phyloP scores from a whole-genome alignment of 2,888 invertebrate genomes.

The Drosophila imparisetae region DNA sequence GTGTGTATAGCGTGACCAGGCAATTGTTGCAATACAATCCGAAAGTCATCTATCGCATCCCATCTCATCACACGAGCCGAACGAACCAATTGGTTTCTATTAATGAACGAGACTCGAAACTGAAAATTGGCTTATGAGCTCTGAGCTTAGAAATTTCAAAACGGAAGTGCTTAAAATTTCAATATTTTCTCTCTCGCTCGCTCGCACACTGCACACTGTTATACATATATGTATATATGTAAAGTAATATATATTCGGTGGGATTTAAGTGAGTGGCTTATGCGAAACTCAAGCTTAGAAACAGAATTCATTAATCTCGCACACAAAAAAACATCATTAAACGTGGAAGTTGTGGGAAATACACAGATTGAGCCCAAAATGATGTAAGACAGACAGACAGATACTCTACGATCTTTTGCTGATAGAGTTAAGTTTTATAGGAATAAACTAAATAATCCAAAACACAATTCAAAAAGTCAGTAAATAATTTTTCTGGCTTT shows the following conservation, averaged over 20 bases:
- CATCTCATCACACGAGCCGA: constrained; percentile 27
- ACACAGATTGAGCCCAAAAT: constrained; percentile 19
- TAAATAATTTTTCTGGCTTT: background rate
- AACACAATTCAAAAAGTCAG: background rate
- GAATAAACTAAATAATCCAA: too few species aligned
- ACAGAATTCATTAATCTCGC: constrained; percentile 75
- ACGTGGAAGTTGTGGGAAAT: constrained; percentile 55
- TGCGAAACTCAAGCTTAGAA: constrained; percentile 57
- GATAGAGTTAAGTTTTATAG: background rate
- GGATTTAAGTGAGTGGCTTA: constrained; percentile 10
- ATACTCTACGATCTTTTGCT: constrained; percentile 2
- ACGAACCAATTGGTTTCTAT: constrained; percentile 69
- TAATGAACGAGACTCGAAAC: constrained; percentile 53
- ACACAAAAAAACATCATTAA: constrained; percentile 60
- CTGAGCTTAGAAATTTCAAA: constrained; percentile 20
- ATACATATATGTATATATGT: background rate
- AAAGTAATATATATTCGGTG: constrained; percentile 7
- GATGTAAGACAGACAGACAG: background rate
- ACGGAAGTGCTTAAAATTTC: constrained; percentile 72
- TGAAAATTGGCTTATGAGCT: constrained; percentile 48
- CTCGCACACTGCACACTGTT: constrained; percentile 2
- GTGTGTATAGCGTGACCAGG: constrained; percentile 37
- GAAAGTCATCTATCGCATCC: constrained; percentile 24
- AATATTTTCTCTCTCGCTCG: constrained; percentile 25
- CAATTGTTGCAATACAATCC: constrained; percentile 31